Conservation (phyloP, 2,113 vertebrate species). For the Barbus barbus region DNA sequence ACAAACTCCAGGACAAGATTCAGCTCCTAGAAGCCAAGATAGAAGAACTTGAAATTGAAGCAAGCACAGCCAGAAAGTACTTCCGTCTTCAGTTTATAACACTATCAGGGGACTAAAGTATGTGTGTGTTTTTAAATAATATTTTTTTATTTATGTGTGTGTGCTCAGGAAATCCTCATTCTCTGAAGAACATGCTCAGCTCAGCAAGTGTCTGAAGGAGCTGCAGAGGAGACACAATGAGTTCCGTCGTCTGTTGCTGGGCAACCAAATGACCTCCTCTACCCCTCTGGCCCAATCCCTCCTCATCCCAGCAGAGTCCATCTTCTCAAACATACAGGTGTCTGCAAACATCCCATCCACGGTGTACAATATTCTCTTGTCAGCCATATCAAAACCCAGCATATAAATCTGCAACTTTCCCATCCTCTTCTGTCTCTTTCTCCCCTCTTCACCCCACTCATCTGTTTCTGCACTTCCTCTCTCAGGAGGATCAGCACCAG, state of each 20-base stretch:
- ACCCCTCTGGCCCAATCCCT: conserved; percentile 54
- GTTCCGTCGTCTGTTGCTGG: conserved; percentile 87
- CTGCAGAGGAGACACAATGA: conserved; percentile 90
- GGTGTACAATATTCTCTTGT: background rate
- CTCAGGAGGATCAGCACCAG: conserved; percentile 89
- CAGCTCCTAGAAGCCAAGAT: conserved; percentile 88
- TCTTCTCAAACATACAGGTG: conserved; percentile 79
- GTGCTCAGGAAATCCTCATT: conserved; percentile 77
- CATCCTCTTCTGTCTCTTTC: background rate
- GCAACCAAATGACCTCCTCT: conserved; percentile 69
- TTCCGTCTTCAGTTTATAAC: background rate
- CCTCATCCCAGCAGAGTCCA: conserved; percentile 67
- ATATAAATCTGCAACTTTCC: background rate
- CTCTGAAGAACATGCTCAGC: conserved; percentile 81
- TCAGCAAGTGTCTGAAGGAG: conserved; percentile 85
- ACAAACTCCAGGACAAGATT: conserved; percentile 83
- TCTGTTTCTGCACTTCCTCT: background rate
- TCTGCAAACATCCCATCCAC: background rate
- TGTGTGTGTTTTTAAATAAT: background rate
- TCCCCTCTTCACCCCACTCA: background rate
- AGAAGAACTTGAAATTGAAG: conserved; percentile 87
- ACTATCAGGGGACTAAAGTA: background rate
- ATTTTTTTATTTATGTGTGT: background rate
- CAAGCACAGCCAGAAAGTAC: conserved; percentile 85
- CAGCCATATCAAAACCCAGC: background rate